Evolutionary conservation across 2,113 vertebrate genomes (phyloP).

Genomic region (Saccopteryx bilineata): DNA sequence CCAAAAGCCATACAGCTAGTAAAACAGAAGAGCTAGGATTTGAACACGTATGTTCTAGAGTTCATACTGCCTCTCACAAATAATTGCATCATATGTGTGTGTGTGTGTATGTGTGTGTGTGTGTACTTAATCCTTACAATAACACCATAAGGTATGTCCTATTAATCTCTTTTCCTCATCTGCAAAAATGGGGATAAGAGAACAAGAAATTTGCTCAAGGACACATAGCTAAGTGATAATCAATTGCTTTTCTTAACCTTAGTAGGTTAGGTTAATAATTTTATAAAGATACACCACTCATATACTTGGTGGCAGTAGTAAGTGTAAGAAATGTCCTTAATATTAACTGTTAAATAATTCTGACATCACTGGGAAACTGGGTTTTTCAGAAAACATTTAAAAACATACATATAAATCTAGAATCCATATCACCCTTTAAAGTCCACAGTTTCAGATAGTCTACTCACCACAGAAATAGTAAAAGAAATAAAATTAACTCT

Average conservation of each 20-base stretch:
- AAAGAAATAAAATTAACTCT: constrained; percentile 47
- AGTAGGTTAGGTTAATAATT: background rate
- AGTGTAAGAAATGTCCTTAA: background rate
- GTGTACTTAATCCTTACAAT: background rate
- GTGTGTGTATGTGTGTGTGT: too few relatives aligned
- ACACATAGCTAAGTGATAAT: background rate
- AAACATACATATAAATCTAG: background rate
- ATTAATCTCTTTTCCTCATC: background rate
- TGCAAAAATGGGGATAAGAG: background rate
- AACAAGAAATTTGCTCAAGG: background rate
- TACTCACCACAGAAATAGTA: constrained; percentile 51
- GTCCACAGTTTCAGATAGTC: background rate
- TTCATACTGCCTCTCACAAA: background rate
- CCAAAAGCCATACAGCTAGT: background rate
- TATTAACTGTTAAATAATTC: constrained; percentile 40
- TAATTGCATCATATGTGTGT: background rate
- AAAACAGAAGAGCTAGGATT: constrained; percentile 2
- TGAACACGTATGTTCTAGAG: background rate
- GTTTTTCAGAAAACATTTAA: constrained; percentile 37
- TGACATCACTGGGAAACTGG: background rate
- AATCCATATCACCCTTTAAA: background rate
- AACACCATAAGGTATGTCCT: background rate
- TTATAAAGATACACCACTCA: constrained; percentile 12
- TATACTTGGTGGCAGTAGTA: background rate
- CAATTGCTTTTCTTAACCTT: constrained; percentile 16